Evolutionary conservation across 2,113 vertebrate genomes (phyloP).

Genomic region (Gymnarchus niloticus): DNA sequence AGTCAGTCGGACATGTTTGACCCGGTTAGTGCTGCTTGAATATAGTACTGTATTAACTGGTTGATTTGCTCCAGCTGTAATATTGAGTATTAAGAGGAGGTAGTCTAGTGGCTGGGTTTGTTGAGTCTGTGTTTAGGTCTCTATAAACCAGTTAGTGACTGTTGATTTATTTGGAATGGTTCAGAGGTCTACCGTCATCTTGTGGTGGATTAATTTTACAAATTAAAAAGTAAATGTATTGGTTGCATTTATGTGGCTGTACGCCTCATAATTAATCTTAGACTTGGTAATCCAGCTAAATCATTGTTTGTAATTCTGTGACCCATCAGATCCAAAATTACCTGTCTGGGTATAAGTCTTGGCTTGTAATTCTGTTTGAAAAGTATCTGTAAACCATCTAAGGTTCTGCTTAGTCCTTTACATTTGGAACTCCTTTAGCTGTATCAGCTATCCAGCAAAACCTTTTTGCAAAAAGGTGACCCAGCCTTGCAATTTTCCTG

Average conservation of each 20-base stretch:
- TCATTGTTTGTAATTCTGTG: neutral
- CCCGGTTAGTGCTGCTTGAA: conserved; percentile 70
- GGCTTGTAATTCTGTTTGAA: neutral
- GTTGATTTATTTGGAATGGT: neutral
- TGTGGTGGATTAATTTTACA: neutral
- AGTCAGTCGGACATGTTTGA: conserved; percentile 99
- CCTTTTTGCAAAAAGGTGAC: neutral
- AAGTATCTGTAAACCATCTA: neutral
- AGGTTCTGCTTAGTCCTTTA: neutral
- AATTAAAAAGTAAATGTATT: no score
- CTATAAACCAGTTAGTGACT: neutral
- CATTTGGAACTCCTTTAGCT: neutral
- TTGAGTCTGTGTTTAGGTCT: neutral
- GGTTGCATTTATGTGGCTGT: neutral
- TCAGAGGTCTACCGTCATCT: neutral
- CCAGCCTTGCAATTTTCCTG: neutral
- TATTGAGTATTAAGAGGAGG: neutral
- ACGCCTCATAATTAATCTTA: neutral
- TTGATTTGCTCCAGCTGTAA: no score
- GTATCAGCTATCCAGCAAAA: neutral
- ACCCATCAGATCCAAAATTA: neutral
- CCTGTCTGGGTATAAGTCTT: neutral
- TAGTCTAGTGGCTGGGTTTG: neutral
- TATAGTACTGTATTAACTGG: neutral
- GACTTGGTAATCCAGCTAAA: neutral